Base-by-base conservation (phyloP, 2,888 invertebrate genomes). In the Sinelater perroti region DNA sequence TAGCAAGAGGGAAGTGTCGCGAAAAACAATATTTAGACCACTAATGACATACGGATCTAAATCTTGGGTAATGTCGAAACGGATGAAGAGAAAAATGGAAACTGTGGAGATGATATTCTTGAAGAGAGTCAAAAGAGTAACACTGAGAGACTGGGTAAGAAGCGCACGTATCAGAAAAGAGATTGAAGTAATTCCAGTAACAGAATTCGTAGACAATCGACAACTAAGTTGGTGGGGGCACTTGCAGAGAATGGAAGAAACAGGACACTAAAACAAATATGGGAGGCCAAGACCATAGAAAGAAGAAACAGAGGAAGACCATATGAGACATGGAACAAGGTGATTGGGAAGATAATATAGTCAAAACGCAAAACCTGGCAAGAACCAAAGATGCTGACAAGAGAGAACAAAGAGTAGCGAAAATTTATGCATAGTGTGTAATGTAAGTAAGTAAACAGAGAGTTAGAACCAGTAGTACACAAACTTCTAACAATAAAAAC, bases 161-260 rank as follows among this genome's bases (percentile, higher is more conserved):
- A 58, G 46, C 28, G 26, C n/a, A 26, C 14, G 40, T 13, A 52
- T 61, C 2, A 55, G 55, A 44, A 40, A 55, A 38, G 47, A 61
- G 38, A 17, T 63, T 17, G 44, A 45, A 40, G 38, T 50, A 17
- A 35, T 50, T 44, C 21, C 53, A 8, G 44, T 60, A 18, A 7
- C 44, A 5, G 17, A 49, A 16, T 49, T 49, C 30, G 53, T 63
- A 35, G 55, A 60, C 56, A 44, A 50, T 33, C 36, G 53, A 33
- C 56, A 63, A 42, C 40, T 62, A 11, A 40, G 54, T n/a, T 63
- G 63, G 61, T 60, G 46, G 49, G 57, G 56, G 28, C 63, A 56
- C 14, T 6, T 57, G 10, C 8, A 33, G 10, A 52, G 59, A 33
- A 51, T 63, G 61, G 24, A 47, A 2, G 16, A 36, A 21, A 47